These are phyloP conservation scores for Pogona vitticeps DNA, from an alignment of 2,113 vertebrate species.

Conservation along the genomic window DNA sequence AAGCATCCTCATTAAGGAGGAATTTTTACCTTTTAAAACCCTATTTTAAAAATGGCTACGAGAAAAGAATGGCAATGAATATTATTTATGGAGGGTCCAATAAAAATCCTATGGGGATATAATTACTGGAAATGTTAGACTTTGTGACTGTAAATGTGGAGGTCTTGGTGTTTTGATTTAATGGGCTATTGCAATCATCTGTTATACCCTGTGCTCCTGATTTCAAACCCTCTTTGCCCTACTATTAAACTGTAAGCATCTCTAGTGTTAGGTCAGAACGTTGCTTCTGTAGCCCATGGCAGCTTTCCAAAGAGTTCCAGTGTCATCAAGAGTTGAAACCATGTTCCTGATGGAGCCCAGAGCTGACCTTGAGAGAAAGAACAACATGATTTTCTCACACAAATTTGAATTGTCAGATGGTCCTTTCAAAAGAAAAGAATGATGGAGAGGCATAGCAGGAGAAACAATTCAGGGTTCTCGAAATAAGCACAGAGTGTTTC, in stretches of 20 bases:
- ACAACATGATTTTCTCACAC: slow-evolving; percentile 11
- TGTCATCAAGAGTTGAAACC: slow-evolving; percentile 44
- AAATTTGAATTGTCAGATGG: not conserved
- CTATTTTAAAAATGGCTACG: slow-evolving; percentile 38
- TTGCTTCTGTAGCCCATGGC: slow-evolving; percentile 54
- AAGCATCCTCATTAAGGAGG: not conserved
- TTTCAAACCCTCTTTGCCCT: slow-evolving; percentile 59
- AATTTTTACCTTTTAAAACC: slow-evolving; percentile 30
- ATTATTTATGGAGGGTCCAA: slow-evolving; percentile 82
- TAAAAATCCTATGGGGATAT: slow-evolving; percentile 79
- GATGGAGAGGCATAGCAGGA: not conserved
- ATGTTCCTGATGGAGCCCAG: slow-evolving; percentile 47
- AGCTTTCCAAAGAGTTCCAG: slow-evolving; percentile 61
- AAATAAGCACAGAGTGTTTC: slow-evolving; percentile 1
- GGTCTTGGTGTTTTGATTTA: slow-evolving; percentile 70
- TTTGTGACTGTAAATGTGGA: slow-evolving; percentile 79
- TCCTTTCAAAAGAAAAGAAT: not conserved
- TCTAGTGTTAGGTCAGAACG: slow-evolving; percentile 35
- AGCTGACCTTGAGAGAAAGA: slow-evolving; percentile 42
- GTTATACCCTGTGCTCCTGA: slow-evolving; percentile 62
- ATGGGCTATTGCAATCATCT: slow-evolving; percentile 66
- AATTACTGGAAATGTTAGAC: slow-evolving; percentile 80
- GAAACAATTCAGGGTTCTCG: slow-evolving; percentile 31
- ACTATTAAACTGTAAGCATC: slow-evolving; percentile 51
- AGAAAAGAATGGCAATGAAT: slow-evolving; percentile 72